These are phyloP conservation scores for Mola mola DNA, from an alignment of 2,113 vertebrate genomes.

Conservation along the genomic window DNA sequence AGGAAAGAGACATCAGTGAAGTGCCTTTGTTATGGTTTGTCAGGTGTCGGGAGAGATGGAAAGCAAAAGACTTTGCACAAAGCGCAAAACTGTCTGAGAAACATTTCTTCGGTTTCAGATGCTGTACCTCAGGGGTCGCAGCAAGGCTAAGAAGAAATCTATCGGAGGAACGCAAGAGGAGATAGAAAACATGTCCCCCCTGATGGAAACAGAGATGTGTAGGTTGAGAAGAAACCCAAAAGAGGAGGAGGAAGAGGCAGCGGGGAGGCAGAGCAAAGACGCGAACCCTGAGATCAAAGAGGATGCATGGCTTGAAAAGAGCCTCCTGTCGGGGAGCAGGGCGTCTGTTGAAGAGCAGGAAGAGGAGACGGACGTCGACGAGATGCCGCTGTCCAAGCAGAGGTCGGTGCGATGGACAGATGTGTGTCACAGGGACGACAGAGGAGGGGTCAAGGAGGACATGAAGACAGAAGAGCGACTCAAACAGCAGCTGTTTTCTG, in stretches of 20 bases:
- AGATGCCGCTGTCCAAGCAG: constrained; percentile 25
- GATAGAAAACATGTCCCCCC: constrained; percentile 52
- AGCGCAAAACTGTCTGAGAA: constrained; percentile 52
- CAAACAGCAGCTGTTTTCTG: constrained; percentile 78
- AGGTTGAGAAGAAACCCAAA: constrained; percentile 45
- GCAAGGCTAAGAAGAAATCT: constrained; percentile 74
- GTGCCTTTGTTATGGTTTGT: constrained; percentile 74
- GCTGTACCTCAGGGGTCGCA: constrained; percentile 77
- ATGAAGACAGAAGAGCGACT: constrained; percentile 64
- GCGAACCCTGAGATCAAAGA: constrained; percentile 26
- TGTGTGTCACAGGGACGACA: constrained; percentile 49
- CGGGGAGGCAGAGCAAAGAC: constrained; percentile 35
- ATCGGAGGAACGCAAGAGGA: constrained; percentile 54
- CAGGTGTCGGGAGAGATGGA: constrained; percentile 72
- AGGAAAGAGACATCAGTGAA: constrained; percentile 63
- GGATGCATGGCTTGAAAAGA: constrained; percentile 40
- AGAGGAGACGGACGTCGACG: constrained; percentile 65
- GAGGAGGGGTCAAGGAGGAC: constrained; percentile 44
- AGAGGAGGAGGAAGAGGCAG: constrained; percentile 45
- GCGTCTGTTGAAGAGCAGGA: constrained; percentile 50
- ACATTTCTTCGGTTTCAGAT: constrained; percentile 74
- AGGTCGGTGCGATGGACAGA: constrained; percentile 67
- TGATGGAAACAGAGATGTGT: constrained; percentile 72
- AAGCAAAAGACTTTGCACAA: constrained; percentile 45
- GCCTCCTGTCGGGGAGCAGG: constrained; percentile 34